Base-by-base conservation (phyloP, 2,888 invertebrate species). In the Drosophila pseudotalamancana region DNA sequence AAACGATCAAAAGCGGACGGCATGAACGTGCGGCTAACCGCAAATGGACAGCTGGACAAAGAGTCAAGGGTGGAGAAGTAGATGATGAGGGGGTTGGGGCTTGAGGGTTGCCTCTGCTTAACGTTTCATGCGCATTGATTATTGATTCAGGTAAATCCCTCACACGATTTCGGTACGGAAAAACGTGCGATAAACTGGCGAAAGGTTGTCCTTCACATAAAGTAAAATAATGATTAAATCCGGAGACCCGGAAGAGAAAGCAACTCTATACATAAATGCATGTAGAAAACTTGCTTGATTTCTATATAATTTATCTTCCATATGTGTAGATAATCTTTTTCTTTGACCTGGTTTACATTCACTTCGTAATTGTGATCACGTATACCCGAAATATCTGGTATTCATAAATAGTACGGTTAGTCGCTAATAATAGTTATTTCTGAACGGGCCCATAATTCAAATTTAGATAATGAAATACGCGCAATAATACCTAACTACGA, bases 131-230 rank as follows among this genome's bases (percentile, higher is more conserved):
- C 25, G 40, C 27, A 35, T n/a, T 50, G 70, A 77, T 87, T 85
- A 81, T 63, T 53, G 62, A 86, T 86, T 76, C 82, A 70, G 86
- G 82, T 77, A 77, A 87, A 87, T 85, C 87, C 87, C 88, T 81
- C 63, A 43, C 56, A 42, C 48, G 37, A 70, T 59, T 50, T 54
- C 40, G 45, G 31, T 69, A 39, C 60, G 57, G 39, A 37, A 49
- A 66, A 76, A 57, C 71, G 75, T 75, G 63, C 35, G 27, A 57
- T 72, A 50, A n/a, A 48, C 35, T 32, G 43, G 76, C 59, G 72
- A 72, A 72, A 72, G 77, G 72, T 76, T 72, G 57, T 76, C 77
- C 72, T 72, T 76, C 77, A 54, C 65, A 59, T 51, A 51, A 34
- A 53, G 16, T 29, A 39, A n/a, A 18, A 49, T 12, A 37, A 16